Conservation (phyloP, 2,113 vertebrate genomes). For the Campylomormyrus numenius region DNA sequence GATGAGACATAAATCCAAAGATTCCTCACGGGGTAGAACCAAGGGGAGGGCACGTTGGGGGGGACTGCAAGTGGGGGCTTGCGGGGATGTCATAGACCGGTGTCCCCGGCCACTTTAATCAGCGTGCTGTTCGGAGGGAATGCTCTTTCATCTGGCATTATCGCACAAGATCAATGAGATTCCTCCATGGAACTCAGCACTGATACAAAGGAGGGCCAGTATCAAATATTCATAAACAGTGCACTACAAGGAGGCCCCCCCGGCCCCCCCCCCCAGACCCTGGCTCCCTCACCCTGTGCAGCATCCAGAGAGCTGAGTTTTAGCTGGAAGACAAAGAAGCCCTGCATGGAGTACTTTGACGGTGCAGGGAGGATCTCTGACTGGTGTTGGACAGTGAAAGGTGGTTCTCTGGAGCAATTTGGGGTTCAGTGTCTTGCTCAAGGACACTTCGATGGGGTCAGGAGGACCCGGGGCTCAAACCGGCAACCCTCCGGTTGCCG, state of each 20-base stretch:
- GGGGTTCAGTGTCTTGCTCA: too few relatives aligned
- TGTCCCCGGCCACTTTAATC: conserved; percentile 55
- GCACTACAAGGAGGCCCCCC: conserved; percentile 41
- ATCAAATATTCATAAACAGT: conserved; percentile 63
- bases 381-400: neutral
- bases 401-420: neutral
- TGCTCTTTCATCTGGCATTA: conserved; percentile 59
- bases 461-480: too few relatives aligned
- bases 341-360: neutral
- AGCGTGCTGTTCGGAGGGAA: conserved; percentile 55
- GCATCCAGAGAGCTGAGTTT: neutral
- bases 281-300: conserved; percentile 20
- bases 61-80: conserved; percentile 18
- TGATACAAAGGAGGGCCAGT: conserved; percentile 57
- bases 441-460: too few relatives aligned
- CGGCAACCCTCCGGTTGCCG: too few relatives aligned
- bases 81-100: conserved; percentile 31
- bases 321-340: conserved; percentile 6
- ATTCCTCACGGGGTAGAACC: conserved; percentile 44
- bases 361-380: neutral
- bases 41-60: conserved; percentile 42
- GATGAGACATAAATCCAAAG: conserved; percentile 56
- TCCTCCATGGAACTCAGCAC: conserved; percentile 47
- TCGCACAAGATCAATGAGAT: conserved; percentile 62
- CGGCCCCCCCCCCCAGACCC: conserved; percentile 25